Percentiles rank a stretch among this genome's conserved stretches.
These are phyloP conservation scores for Tachina fera DNA, from an alignment of 2,888 invertebrate genomes.

Conservation along the genomic window DNA sequence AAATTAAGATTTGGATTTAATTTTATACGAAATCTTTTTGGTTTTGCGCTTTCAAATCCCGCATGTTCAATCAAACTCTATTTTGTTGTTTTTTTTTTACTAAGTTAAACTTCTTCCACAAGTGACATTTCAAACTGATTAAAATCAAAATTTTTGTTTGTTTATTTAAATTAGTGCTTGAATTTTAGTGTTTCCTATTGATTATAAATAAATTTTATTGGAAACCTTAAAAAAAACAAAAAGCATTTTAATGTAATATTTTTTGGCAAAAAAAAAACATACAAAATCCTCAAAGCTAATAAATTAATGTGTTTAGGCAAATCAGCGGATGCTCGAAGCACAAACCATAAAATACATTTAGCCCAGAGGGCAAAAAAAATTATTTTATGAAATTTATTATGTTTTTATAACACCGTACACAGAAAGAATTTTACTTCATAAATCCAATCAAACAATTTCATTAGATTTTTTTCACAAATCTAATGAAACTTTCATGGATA, in stretches of 20 bases:
- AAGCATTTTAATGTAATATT: conserved; percentile 11
- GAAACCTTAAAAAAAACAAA: conserved; percentile 31
- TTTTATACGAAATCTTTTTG: background rate
- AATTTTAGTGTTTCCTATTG: conserved; percentile 1
- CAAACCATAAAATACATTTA: background rate
- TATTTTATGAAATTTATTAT: too few species aligned
- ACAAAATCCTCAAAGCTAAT: conserved; percentile 9
- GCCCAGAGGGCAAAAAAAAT: background rate
- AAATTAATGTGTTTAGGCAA: conserved; percentile 23
- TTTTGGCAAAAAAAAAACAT: background rate
- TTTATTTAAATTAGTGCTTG: conserved; percentile 17
- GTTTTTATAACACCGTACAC: too few species aligned
- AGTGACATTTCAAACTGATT: conserved; percentile 65
- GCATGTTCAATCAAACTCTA: background rate
- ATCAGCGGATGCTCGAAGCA: background rate
- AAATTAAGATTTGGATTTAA: conserved; percentile 21
- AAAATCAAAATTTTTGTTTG: conserved; percentile 16
- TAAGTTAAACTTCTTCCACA: conserved; percentile 50
- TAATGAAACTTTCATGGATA: too few species aligned
- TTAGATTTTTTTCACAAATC: too few species aligned
- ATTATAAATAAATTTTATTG: conserved; percentile 29
- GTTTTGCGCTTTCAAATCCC: conserved; percentile 6
- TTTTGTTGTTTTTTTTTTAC: background rate
- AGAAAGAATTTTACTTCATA: too few species aligned
- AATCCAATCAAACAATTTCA: too few species aligned